Evolutionary conservation across 2,113 vertebrate species (phyloP), one percentile per base, ranked within the genome.

Genomic region (Anolis sagrei): DNA sequence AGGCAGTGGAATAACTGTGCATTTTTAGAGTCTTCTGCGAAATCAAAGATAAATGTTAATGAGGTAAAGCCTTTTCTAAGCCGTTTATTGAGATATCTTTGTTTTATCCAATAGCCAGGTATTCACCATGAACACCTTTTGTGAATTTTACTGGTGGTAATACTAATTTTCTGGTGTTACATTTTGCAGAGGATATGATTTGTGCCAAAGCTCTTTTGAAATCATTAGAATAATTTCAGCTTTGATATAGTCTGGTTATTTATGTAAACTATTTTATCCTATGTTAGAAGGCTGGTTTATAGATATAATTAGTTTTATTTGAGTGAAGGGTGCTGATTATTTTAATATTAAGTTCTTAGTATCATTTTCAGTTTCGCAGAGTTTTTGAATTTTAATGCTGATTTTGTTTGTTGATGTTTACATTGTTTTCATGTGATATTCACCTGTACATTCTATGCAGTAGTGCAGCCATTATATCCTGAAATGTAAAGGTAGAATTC

Each of bases 1-100:
- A 97, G 98, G 95, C 99, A 99, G 97, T 99, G 99, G 99, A 98
- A 98, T 97, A 98, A 98, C 97, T 99, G 99, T 98, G 98, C 98
- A 98, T 99, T 99, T 97, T 97, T 99, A 98, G 99, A 99, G 96
- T 99, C 99, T 16, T 99, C 99, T 89, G 98, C 99, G 83, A 99
- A 99, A 96, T 99, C 98, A 70, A 99, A 99, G 97, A 99, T 99
- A 97, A 99, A 99, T 75, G 99, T 99, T 95, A 99, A 99, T 29
- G 98, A 99, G 98, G 99, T 92, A 96, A 99, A 99, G 97, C 99
- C 99, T 91, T 98, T 99, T 44, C 82, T 0, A 68, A 79, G 44
- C 19, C 1, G 54, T 54, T 82, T 51, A 70, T 19, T 29, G 32
- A 48, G 39, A 49, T 69, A 25, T 34, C 49, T 44, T 74, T 27